Evolutionary conservation across 2,113 vertebrate genomes (phyloP), one percentile per base, ranked within the genome.

Genomic region (Pomatorhinus ruficollis): DNA sequence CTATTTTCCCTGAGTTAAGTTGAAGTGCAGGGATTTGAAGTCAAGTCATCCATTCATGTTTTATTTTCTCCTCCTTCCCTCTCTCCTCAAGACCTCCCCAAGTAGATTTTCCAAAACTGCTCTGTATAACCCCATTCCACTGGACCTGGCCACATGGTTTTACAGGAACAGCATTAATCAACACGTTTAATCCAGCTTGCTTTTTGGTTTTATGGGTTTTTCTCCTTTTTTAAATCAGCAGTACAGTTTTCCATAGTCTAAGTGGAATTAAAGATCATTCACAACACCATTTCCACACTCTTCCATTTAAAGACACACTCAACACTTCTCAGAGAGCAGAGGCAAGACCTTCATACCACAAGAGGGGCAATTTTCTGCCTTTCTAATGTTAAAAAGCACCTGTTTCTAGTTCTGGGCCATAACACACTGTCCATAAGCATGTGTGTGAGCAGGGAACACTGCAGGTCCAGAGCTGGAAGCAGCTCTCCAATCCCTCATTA

Each of bases 341-440:
- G 25, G 10, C 40, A 35, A 61, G 8, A 68, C 31, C 10, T 12
- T 45, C 25, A n/a, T 3, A 7, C 25, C 49, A 71, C 0, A 0
- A 59, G 24, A 37, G 27, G 18, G 40, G 23, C 1, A 0, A 65
- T 35, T 69, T 86, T 64, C 83, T 85, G 52, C 52, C 13, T 28
- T 79, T 35, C 44, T 56, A 1, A 15, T 1, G 24, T 11, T 3
- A 68, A 31, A 78, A 52, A 56, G 8, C 27, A 17, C 57, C 25
- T 3, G 4, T 10, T 65, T 37, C 60, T 19, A 24, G 56, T 15
- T 45, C 57, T 35, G 39, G 54, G 31, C 23, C 31, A 13, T 10
- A 30, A 40, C 0, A 18, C 2, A 4, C 2, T 5, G 30, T 2
- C 71, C 49, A 0, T 24, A 31, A 22, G 20, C 0, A 0, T 4